Conservation (phyloP, 2,888 invertebrate genomes). For the Latheticus oryzae region DNA sequence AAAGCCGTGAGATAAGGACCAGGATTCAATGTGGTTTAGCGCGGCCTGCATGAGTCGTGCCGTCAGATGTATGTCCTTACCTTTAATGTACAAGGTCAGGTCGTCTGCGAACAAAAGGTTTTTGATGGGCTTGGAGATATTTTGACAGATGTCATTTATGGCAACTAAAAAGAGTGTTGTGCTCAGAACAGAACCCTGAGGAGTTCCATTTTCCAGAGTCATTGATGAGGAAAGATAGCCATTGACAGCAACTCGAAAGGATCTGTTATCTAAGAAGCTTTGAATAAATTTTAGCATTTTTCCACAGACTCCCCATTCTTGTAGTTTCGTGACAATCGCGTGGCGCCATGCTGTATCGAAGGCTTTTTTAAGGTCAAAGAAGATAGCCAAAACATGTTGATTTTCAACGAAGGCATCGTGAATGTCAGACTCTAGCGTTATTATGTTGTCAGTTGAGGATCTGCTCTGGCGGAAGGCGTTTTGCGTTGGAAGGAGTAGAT, state of each 20-base stretch:
- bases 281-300: conserved; percentile 19
- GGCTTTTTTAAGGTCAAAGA: conserved; percentile 29
- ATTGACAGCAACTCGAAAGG: conserved; percentile 31
- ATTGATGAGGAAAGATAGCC: conserved; percentile 8
- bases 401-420: conserved; percentile 33
- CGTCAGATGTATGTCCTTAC: conserved; percentile 2
- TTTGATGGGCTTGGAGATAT: conserved; percentile 5
- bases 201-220: conserved; percentile 29
- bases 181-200: conserved; percentile 37
- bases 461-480: conserved; percentile 33
- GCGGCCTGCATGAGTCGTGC: not conserved
- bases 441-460: conserved; percentile 33
- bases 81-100: conserved; percentile 3
- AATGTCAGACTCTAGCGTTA: conserved; percentile 25
- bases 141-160: conserved; percentile 25
- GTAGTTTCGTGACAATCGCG: conserved; percentile 6
- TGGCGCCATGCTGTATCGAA: conserved; percentile 9
- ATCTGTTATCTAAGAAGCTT: conserved; percentile 33
- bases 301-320: conserved; percentile 5
- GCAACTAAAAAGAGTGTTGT: conserved; percentile 37
- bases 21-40: not conserved
- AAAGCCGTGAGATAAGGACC: conserved; percentile 13
- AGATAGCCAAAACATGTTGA: conserved; percentile 17
- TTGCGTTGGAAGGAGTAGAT: conserved; percentile 26
- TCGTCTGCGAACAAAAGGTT: conserved; percentile 12